phyloP scores from a whole-genome alignment of 1,140 invertebrate genomes.

The Calycopis cecrops region DNA sequence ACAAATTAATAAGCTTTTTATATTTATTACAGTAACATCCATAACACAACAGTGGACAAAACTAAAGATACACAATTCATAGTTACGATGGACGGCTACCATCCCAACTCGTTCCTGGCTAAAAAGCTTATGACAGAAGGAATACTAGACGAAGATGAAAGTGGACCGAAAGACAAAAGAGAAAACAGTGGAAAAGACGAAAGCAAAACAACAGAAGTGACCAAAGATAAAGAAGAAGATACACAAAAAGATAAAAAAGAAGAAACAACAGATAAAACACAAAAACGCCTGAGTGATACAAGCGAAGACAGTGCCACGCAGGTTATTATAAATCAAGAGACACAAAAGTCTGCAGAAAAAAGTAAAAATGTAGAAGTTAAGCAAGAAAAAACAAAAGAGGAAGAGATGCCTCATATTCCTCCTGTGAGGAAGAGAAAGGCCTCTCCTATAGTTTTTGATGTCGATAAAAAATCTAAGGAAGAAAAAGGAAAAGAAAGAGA shows the following conservation, averaged over 20 bases:
- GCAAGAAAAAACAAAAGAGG: conserved; percentile 18
- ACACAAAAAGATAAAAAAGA: conserved; percentile 21
- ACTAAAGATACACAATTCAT: conserved; percentile 77
- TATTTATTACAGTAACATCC: conserved; percentile 52
- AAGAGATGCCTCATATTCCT: conserved; percentile 22
- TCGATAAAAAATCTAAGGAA: conserved; percentile 46
- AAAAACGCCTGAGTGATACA: conserved; percentile 46
- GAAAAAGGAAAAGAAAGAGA: conserved; percentile 38
- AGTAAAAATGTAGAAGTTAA: conserved; percentile 19
- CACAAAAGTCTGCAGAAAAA: conserved; percentile 23
- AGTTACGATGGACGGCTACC: conserved; percentile 79
- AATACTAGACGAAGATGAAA: conserved; percentile 48
- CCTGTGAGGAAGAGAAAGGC: conserved; percentile 56
- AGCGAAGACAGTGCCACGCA: conserved; percentile 54
- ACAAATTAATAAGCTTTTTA: conserved; percentile 9
- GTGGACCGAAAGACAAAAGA: conserved; percentile 38
- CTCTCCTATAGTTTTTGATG: conserved; percentile 75
- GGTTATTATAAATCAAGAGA: conserved; percentile 47
- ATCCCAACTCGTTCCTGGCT: conserved; percentile 68
- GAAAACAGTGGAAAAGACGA: conserved; percentile 22
- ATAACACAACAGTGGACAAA: conserved; percentile 55
- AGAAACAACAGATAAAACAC: conserved; percentile 25
- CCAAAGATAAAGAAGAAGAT: conserved; percentile 45
- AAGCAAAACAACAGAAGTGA: conserved; percentile 29
- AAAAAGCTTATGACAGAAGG: conserved; percentile 69